Conservation (phyloP, 2,113 vertebrate species). For the Psammodynastes pulverulentus region DNA sequence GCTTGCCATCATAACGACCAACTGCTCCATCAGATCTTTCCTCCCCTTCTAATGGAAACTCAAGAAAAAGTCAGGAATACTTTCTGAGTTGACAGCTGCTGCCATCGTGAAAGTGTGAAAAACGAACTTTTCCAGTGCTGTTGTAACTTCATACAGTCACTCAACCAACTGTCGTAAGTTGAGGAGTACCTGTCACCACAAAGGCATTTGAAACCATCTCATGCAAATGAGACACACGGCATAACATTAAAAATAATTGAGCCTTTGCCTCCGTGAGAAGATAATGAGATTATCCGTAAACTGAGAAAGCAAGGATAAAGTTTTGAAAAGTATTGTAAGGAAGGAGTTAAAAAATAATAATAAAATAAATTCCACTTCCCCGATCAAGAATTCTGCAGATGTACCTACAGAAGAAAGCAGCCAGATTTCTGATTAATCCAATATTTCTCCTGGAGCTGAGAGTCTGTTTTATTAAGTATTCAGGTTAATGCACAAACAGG, state of each 20-base stretch:
- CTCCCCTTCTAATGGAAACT: too few relatives aligned
- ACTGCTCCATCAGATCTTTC: too few relatives aligned
- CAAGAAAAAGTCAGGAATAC: too few relatives aligned
- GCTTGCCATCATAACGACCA: too few relatives aligned
- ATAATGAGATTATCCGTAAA: neutral
- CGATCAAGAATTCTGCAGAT: neutral
- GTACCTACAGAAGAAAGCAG: neutral
- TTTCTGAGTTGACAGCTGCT: too few relatives aligned
- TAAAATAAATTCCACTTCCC: neutral
- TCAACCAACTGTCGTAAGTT: too few relatives aligned
- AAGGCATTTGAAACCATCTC: conserved; percentile 18
- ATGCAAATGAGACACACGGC: conserved; percentile 5
- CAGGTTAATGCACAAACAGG: neutral
- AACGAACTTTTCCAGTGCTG: too few relatives aligned
- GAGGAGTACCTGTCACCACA: conserved; percentile 6
- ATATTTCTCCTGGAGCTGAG: neutral
- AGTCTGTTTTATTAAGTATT: neutral
- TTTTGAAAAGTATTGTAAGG: neutral
- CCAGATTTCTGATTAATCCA: neutral
- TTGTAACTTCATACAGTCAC: too few relatives aligned
- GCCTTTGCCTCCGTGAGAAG: neutral
- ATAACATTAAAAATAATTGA: conserved; percentile 7
- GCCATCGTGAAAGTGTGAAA: too few relatives aligned
- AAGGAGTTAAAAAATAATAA: neutral
- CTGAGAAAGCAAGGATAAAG: neutral